Evolutionary conservation across 2,888 invertebrate genomes (phyloP), one percentile per base, ranked within the genome.

Genomic region (Catocala nupta): DNA sequence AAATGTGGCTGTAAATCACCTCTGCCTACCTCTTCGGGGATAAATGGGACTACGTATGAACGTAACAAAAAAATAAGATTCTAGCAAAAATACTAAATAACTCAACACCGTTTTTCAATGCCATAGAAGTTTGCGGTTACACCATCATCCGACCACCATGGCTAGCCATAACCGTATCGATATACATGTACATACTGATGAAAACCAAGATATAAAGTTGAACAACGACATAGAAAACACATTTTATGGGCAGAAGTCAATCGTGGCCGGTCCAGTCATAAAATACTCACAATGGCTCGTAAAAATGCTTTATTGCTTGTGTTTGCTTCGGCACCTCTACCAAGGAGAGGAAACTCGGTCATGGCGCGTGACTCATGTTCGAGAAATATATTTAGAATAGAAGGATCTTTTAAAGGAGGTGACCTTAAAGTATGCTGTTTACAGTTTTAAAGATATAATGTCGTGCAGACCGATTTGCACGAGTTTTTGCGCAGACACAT

Each of bases 191-290:
- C 58, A 64, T 70, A 67, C 63, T 63, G 70, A 70, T 70, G 78
- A 68, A 77, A 79, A 74, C 62, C 69, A 71, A 75, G 73, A 72
- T 74, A 73, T 78, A 71, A 63, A 61, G 68, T 73, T 70, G 72
- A 82, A 81, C 80, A 79, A 82, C 81, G 82, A 86, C 90, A 89
- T 90, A 91, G 91, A 89, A 90, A 90, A 88, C 80, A 79, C 77
- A 86, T 81, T 91, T 92, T 90, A 92, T 85, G 89, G 83, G 74
- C 89, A 90, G 89, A 87, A 91, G 91, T 91, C 90, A 91, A 91
- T 92, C 90, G 85, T 73, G 85, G 83, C 71, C 75, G 78, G 79
- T 71, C n/a, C 70, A 69, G 84, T 85, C 88, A 85, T 91, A 89
- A 91, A 90, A 70, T 76, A 70, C 67, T 85, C 81, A 92, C 92